A percentile compares a stretch with the other conserved stretches of the same genome.
Evolutionary conservation across 2,797 vertebrate genomes (phyloP).

Genomic region (Spea hammondii): DNA sequence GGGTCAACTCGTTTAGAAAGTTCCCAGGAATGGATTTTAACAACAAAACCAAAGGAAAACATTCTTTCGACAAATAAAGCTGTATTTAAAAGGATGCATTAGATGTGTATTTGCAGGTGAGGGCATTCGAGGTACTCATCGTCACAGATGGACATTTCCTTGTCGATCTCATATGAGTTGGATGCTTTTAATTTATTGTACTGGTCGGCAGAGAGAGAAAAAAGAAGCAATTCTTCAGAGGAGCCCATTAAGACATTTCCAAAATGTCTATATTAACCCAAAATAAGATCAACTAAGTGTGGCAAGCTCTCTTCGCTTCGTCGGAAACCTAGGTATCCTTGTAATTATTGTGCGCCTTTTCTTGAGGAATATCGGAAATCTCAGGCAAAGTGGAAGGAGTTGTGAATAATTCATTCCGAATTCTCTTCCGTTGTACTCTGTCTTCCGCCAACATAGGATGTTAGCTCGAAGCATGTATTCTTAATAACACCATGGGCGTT

Average conservation of each 20-base stretch:
- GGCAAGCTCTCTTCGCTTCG: slow-evolving; percentile 27
- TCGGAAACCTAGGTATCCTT: slow-evolving; percentile 36
- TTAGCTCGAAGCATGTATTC: slow-evolving; percentile 44
- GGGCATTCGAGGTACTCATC: no score
- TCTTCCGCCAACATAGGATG: slow-evolving; percentile 41
- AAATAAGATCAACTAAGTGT: slow-evolving; percentile 37
- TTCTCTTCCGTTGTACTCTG: slow-evolving; percentile 27
- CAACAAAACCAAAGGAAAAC: no score
- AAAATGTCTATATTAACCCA: slow-evolving; percentile 33
- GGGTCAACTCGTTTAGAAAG: no score
- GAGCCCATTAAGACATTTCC: not conserved
- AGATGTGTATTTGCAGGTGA: no score
- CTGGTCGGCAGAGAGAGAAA: not conserved
- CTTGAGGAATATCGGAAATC: slow-evolving; percentile 44
- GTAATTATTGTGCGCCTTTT: slow-evolving; percentile 42
- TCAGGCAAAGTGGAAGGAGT: slow-evolving; percentile 36
- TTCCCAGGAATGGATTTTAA: no score
- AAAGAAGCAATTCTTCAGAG: not conserved
- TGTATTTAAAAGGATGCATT: no score
- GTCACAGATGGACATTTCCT: no score
- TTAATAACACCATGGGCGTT: slow-evolving; percentile 38
- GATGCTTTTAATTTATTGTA: no score
- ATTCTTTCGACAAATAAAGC: no score
- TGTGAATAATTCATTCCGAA: slow-evolving; percentile 41
- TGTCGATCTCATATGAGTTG: no score